These are phyloP conservation scores for Aspidapion aeneum DNA, from an alignment of 2,888 invertebrate genomes.

Conservation along the genomic window DNA sequence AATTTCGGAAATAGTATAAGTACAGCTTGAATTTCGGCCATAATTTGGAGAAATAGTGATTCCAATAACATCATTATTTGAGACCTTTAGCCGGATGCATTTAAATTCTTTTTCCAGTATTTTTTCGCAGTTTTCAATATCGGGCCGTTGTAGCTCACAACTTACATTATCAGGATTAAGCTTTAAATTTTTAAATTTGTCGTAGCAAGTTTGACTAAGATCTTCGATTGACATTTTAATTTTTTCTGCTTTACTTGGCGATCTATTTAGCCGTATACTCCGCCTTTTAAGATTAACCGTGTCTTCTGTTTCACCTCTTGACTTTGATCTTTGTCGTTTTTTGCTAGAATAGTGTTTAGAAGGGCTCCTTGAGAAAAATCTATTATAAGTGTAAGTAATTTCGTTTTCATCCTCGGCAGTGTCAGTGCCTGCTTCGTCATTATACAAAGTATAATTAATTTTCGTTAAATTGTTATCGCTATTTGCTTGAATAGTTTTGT, in stretches of 20 bases:
- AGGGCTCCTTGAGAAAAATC: slow-evolving; percentile 22
- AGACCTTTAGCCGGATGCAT: slow-evolving; percentile 37
- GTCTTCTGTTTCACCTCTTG: slow-evolving; percentile 25
- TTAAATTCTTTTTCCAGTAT: slow-evolving; percentile 38
- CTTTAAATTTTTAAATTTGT: slow-evolving; percentile 32
- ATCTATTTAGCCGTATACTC: slow-evolving; percentile 26
- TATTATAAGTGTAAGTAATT: slow-evolving; percentile 21
- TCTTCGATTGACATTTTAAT: slow-evolving; percentile 31
- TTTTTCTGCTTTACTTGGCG: slow-evolving; percentile 26
- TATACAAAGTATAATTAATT: neutral
- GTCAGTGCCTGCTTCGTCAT: slow-evolving; percentile 32
- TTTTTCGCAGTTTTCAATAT: neutral
- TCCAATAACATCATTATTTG: slow-evolving; percentile 32
- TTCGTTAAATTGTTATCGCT: neutral
- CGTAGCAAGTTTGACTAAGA: slow-evolving; percentile 33
- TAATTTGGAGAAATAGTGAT: slow-evolving; percentile 35
- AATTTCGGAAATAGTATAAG: slow-evolving; percentile 51
- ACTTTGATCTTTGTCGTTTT: slow-evolving; percentile 28
- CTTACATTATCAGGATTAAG: slow-evolving; percentile 19
- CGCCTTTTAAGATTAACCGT: slow-evolving; percentile 17
- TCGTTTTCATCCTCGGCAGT: slow-evolving; percentile 38
- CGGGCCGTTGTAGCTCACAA: slow-evolving; percentile 5
- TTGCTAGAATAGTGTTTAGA: slow-evolving; percentile 22
- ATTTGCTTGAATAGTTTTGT: slow-evolving; percentile 15
- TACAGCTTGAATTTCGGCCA: slow-evolving; percentile 30